Evolutionary conservation across 2,113 vertebrate species (phyloP).

Genomic region (Echinops telfairi): DNA sequence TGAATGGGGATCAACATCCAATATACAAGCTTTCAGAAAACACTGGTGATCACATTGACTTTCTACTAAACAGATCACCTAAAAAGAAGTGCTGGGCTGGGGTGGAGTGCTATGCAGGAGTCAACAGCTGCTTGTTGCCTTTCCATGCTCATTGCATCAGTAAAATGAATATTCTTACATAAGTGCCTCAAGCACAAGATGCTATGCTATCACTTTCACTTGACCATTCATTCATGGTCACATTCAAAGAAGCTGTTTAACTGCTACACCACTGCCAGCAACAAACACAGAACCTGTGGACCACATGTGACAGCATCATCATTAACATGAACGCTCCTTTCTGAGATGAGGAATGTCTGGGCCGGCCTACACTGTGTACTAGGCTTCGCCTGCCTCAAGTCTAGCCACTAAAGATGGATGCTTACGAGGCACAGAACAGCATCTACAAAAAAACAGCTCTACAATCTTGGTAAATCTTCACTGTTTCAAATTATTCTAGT

Average conservation of each 20-base stretch:
- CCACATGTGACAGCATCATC: background rate
- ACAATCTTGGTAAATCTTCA: conserved; percentile 47
- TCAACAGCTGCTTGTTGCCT: conserved; percentile 64
- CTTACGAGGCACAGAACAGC: background rate
- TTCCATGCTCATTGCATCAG: conserved; percentile 49
- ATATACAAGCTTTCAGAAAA: conserved; percentile 5
- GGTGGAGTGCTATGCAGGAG: conserved; percentile 55
- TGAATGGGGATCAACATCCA: background rate
- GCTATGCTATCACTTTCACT: conserved; percentile 40
- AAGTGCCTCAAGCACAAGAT: conserved; percentile 50
- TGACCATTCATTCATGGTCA: conserved; percentile 62
- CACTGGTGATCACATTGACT: conserved; percentile 69
- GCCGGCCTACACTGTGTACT: background rate
- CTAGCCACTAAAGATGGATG: conserved; percentile 25
- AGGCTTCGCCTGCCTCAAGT: background rate
- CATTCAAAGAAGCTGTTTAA: conserved; percentile 61
- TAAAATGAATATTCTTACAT: conserved; percentile 40
- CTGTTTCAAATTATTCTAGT: conserved; percentile 56
- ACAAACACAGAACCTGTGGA: conserved; percentile 26
- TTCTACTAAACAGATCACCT: conserved; percentile 60
- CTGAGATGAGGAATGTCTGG: background rate
- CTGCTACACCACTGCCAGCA: conserved; percentile 53
- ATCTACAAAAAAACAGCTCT: background rate
- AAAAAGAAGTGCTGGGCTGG: conserved; percentile 63
- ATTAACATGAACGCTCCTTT: background rate